Base-by-base conservation (phyloP, 2,888 invertebrate species). In the Hanleya hanleyi region DNA sequence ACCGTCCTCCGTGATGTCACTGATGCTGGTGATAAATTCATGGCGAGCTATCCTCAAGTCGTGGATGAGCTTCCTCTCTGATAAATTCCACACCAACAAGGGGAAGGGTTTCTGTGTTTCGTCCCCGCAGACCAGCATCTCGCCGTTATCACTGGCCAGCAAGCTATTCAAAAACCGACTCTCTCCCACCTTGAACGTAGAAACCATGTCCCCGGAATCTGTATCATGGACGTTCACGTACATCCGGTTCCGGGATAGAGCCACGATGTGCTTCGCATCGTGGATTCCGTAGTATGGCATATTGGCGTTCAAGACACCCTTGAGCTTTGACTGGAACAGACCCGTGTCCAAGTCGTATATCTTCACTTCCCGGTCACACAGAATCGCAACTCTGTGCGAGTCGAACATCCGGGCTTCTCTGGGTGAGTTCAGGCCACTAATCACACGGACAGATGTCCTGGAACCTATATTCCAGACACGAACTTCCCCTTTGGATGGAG, bases 91-190 rank as follows among this genome's bases (percentile, higher is more conserved):
- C 41, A 97, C 96, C 61, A 97, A 93, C 78, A 97, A 91, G 0
- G 96, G 96, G 90, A 96, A 96, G 26, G 96, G 96, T 89, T 96
- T 96, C 91, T 96, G 96, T 0, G 96, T 96, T 92, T 96, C 96
- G 90, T 97, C 96, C 7, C 96, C 96, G 88, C 96, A 96, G 1
- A 96, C 96, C 77, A 96, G 92, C 69, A 96, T 94, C 87, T 95
- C 94, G 88, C 96, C 96, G 91, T 97, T 96, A 68, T 95, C 96
- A 68, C 96, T 96, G 70, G 96, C 96, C 74, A 96, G 93, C 82
- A 96, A 91, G 5, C 96, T 96, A 91, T 96, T 96, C 15, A 96
- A 93, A 91, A 96, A 96, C 79, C 96, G 93, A 91, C 96, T 96
- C 91, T 97, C 96, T 1, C 96, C 96, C 73, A 86, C 91, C 86